Percentiles rank a stretch among this genome's conserved stretches.
phyloP scores from a whole-genome alignment of 2,888 invertebrate genomes.

The Onthophagus sagittarius region DNA sequence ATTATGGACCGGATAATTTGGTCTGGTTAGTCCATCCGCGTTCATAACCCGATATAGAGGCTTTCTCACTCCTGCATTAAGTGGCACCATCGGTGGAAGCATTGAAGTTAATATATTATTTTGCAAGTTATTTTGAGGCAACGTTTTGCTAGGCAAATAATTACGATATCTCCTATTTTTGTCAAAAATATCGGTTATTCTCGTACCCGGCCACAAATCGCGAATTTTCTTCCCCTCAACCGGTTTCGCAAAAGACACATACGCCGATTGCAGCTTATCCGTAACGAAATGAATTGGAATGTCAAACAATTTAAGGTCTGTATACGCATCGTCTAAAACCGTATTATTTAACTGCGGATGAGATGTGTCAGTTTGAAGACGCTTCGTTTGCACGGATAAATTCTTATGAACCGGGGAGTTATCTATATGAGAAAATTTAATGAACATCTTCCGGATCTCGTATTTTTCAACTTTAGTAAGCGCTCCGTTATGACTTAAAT shows the following conservation, averaged over 20 bases:
- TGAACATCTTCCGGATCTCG: slow-evolving; percentile 14
- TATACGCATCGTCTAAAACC: slow-evolving; percentile 20
- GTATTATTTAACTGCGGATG: slow-evolving; percentile 18
- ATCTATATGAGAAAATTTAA: slow-evolving; percentile 18
- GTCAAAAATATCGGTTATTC: not conserved
- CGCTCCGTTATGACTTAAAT: slow-evolving; percentile 12
- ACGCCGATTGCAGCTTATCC: slow-evolving; percentile 15
- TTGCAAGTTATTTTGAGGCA: too few relatives aligned
- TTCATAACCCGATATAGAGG: too few relatives aligned
- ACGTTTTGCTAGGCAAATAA: not conserved
- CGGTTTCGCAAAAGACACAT: slow-evolving; percentile 15
- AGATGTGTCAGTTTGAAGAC: slow-evolving; percentile 11
- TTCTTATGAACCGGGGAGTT: slow-evolving; percentile 17
- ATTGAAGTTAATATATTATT: too few relatives aligned
- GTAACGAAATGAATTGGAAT: slow-evolving; percentile 19
- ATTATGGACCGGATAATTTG: too few relatives aligned
- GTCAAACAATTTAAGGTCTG: slow-evolving; percentile 19
- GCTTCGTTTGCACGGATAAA: slow-evolving; percentile 17
- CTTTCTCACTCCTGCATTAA: too few relatives aligned
- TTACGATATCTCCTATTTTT: not conserved
- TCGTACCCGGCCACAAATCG: slow-evolving; percentile 14
- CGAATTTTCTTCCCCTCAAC: slow-evolving; percentile 1
- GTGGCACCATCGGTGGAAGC: too few relatives aligned
- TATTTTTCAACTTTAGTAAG: not conserved
- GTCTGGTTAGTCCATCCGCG: too few relatives aligned